Percentiles rank a stretch among this genome's conserved stretches.
Evolutionary conservation across 2,113 vertebrate species (phyloP).

Genomic region (Nansenia antarctica): DNA sequence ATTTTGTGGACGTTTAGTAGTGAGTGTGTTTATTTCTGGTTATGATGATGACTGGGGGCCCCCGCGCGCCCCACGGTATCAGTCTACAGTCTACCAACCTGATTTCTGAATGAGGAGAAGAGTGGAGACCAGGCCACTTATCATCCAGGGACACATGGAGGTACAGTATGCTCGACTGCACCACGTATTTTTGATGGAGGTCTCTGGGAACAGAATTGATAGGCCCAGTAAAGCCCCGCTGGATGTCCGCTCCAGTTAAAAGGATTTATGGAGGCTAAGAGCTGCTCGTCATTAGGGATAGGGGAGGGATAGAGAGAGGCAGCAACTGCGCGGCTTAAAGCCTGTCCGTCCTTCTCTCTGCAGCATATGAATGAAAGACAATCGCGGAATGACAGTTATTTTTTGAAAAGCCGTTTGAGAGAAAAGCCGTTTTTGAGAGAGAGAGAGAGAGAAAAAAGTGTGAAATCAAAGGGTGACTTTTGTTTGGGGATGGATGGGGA

Average conservation of each 20-base stretch:
- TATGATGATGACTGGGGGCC: neutral
- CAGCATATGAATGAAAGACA: neutral
- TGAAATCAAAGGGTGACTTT: neutral
- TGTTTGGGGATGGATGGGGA: neutral
- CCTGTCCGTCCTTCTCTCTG: neutral
- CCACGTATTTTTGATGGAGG: constrained; percentile 32
- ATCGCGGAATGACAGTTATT: neutral
- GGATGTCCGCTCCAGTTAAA: constrained; percentile 31
- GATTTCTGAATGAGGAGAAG: constrained; percentile 19
- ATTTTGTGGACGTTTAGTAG: neutral
- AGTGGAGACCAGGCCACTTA: constrained; percentile 34
- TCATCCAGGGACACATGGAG: constrained; percentile 35
- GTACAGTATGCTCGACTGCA: constrained; percentile 23
- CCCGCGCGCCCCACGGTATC: neutral
- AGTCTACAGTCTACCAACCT: neutral
- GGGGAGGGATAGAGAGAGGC: neutral
- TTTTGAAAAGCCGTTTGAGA: neutral
- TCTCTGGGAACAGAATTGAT: constrained; percentile 34
- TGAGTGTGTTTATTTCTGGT: neutral
- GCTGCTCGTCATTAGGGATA: constrained; percentile 4
- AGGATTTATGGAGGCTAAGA: constrained; percentile 16
- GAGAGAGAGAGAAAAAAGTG: neutral
- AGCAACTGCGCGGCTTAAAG: neutral
- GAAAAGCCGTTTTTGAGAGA: too few species aligned
- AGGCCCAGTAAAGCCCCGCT: constrained; percentile 28